These are phyloP conservation scores for Lycodopsis pacificus DNA, from an alignment of 2,797 vertebrate genomes.

Conservation along the genomic window DNA sequence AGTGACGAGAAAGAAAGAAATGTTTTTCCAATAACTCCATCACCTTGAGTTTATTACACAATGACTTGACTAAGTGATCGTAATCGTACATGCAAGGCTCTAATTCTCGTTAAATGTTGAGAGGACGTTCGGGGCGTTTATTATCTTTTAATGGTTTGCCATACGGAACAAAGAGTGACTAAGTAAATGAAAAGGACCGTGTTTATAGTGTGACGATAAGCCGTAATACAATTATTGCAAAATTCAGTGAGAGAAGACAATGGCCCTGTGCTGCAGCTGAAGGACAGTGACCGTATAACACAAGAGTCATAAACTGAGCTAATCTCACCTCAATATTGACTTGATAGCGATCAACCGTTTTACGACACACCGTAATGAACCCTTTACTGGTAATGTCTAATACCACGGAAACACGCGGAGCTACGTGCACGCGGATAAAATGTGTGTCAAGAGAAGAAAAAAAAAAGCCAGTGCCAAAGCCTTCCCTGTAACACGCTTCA, in stretches of 20 bases:
- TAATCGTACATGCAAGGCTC: neutral
- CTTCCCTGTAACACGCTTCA: neutral
- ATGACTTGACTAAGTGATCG: neutral
- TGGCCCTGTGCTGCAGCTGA: neutral
- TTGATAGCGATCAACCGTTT: conserved; percentile 33
- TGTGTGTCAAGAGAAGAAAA: neutral
- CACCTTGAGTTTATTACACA: neutral
- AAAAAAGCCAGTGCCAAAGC: neutral
- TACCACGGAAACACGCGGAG: neutral
- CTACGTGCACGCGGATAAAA: neutral
- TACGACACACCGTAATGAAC: conserved; percentile 16
- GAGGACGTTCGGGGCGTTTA: neutral
- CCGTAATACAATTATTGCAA: neutral
- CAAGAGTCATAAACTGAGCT: conserved; percentile 28
- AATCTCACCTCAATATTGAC: conserved; percentile 60
- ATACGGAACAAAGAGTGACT: neutral
- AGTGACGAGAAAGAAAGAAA: neutral
- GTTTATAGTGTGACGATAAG: conserved; percentile 16
- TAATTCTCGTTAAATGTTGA: neutral
- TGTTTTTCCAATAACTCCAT: neutral
- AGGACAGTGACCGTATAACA: neutral
- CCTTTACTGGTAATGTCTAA: conserved; percentile 35
- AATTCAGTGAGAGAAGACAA: neutral
- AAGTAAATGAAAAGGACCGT: neutral
- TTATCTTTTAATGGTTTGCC: conserved; percentile 1